Percentiles rank a stretch among this genome's conserved stretches.
phyloP scores from a whole-genome alignment of 2,888 invertebrate species.

The Orchestes rusci region DNA sequence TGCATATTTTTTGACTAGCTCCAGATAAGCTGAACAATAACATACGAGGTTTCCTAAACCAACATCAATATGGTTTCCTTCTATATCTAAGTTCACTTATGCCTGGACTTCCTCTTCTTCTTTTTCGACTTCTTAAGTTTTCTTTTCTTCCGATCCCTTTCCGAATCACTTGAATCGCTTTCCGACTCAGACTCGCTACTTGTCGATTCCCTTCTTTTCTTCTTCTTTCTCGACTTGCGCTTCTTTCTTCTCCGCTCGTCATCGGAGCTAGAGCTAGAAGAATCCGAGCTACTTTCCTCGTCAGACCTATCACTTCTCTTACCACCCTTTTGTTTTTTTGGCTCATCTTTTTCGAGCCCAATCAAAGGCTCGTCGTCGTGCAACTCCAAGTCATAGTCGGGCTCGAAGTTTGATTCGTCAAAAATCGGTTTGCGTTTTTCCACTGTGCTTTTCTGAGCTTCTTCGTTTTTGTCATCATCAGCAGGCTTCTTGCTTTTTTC shows the following conservation, averaged over 20 bases:
- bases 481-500: not conserved
- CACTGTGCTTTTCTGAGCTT: constrained; percentile 34
- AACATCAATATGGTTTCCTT: too few relatives aligned
- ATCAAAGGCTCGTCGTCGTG: constrained; percentile 57
- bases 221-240: constrained; percentile 45
- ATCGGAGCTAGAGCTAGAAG: constrained; percentile 40
- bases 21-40: too few relatives aligned
- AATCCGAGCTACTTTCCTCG: constrained; percentile 42
- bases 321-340: constrained; percentile 42
- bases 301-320: constrained; percentile 31
- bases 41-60: too few relatives aligned
- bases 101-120: constrained; percentile 66
- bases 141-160: constrained; percentile 60
- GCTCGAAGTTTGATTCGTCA: constrained; percentile 68
- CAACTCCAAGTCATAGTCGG: constrained; percentile 64
- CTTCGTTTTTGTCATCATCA: constrained; percentile 38
- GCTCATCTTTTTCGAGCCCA: constrained; percentile 42
- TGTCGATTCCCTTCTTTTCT: constrained; percentile 54
- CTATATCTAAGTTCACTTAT: constrained; percentile 44
- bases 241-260: constrained; percentile 38
- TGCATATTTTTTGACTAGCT: too few relatives aligned
- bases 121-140: constrained; percentile 65
- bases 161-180: constrained; percentile 56
- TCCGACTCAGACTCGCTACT: constrained; percentile 56
- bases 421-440: constrained; percentile 57